phyloP scores from a whole-genome alignment of 2,888 invertebrate genomes.

The Coelinius sp. region DNA sequence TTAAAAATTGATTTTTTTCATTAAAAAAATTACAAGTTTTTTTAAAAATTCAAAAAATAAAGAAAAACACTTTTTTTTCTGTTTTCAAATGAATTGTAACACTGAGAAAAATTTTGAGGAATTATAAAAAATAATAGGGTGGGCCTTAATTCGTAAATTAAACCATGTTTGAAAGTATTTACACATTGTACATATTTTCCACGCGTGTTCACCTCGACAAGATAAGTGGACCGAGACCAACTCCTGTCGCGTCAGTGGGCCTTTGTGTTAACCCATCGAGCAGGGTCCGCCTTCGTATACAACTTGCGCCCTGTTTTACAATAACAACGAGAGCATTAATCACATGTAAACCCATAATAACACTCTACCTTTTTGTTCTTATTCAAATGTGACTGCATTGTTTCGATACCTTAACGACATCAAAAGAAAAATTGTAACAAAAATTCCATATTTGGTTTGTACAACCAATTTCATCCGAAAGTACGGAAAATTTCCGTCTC shows the following conservation, averaged over 20 bases:
- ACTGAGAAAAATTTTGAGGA: too few species aligned
- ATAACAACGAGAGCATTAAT: slow-evolving; percentile 38
- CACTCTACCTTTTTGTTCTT: not conserved
- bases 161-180: slow-evolving; percentile 27
- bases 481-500: too few species aligned
- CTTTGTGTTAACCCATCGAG: slow-evolving; percentile 46
- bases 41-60: not conserved
- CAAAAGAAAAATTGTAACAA: too few species aligned
- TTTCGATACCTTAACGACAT: not conserved
- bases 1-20: too few species aligned
- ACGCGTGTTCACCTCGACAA: slow-evolving; percentile 46
- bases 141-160: not conserved
- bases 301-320: slow-evolving; percentile 33
- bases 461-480: too few species aligned
- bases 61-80: too few species aligned
- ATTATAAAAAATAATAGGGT: not conserved
- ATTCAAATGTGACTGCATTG: not conserved
- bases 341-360: slow-evolving; percentile 24
- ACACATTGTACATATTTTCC: slow-evolving; percentile 21
- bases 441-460: too few species aligned
- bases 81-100: too few species aligned
- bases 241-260: slow-evolving; percentile 51
- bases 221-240: slow-evolving; percentile 63
- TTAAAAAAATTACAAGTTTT: too few species aligned
- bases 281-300: slow-evolving; percentile 40